Conservation (phyloP, 2,797 vertebrate species). For the Hapalemur alaotrensis region DNA sequence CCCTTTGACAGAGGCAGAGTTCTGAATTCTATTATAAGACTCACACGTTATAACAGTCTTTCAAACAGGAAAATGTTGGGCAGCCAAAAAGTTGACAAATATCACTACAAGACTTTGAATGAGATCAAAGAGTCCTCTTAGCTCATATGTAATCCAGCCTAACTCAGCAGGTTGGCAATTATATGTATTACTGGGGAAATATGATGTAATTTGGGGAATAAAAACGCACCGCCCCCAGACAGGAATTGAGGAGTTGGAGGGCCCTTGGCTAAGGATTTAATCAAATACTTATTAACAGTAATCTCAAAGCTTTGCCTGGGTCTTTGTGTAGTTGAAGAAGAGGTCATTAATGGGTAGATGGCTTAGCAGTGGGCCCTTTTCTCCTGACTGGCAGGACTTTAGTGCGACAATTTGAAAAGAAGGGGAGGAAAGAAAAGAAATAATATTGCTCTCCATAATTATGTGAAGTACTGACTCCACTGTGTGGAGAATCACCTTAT, state of each 20-base stretch:
- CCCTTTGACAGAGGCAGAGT: background rate
- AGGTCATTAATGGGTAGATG: background rate
- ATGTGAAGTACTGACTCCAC: background rate
- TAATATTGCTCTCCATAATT: background rate
- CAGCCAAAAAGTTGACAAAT: constrained; percentile 9
- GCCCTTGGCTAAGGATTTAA: constrained; percentile 12
- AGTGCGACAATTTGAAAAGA: background rate
- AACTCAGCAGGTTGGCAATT: background rate
- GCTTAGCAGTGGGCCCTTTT: background rate
- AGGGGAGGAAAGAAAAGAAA: background rate
- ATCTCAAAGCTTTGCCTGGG: background rate
- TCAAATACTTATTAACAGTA: constrained; percentile 35
- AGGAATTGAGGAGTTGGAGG: background rate
- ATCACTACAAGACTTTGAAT: background rate
- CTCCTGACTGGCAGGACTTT: background rate
- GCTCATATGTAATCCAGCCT: background rate
- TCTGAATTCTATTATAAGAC: background rate
- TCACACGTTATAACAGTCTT: background rate
- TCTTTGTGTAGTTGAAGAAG: background rate
- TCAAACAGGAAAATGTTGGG: background rate
- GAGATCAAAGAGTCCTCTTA: background rate
- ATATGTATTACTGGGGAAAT: background rate
- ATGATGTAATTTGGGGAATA: background rate
- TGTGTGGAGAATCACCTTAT: background rate
- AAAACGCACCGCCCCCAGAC: background rate